Conservation (phyloP, 2,797 vertebrate genomes). For the Agapornis canus region DNA sequence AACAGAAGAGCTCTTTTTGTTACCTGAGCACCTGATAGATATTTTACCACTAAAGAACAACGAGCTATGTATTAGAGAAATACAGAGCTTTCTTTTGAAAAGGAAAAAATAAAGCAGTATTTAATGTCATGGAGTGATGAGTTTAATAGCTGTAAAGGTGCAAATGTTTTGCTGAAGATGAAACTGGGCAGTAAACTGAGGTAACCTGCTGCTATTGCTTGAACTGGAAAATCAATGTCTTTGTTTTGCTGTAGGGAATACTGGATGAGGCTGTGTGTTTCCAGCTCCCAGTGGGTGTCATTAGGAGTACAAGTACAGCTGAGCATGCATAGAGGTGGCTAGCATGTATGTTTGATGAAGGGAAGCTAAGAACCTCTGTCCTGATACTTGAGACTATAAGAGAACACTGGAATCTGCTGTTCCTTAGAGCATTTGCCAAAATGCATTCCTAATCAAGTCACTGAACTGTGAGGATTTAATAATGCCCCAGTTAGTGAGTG, state of each 20-base stretch:
- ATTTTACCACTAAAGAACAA: not conserved
- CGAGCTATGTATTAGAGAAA: not conserved
- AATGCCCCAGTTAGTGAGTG: not conserved
- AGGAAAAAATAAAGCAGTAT: not conserved
- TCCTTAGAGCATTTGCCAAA: not conserved
- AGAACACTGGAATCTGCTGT: not conserved
- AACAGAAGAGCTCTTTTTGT: not conserved
- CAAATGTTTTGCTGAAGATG: not conserved
- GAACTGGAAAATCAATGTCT: conserved; percentile 12
- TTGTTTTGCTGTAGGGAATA: conserved; percentile 18
- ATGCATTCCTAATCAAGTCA: not conserved
- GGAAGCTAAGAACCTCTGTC: not conserved
- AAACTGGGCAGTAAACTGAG: not conserved
- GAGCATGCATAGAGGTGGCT: not conserved
- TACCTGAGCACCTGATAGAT: not conserved
- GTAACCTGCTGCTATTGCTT: not conserved
- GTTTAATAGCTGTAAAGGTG: not conserved
- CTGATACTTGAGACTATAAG: not conserved
- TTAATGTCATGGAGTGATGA: not conserved
- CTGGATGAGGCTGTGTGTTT: not conserved
- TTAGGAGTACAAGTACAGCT: conserved; percentile 19
- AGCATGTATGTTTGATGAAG: not conserved
- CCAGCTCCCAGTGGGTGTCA: conserved; percentile 33
- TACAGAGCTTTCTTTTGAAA: not conserved
- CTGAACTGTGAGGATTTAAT: not conserved